Conservation (phyloP, 2,113 vertebrate genomes). For the Melanocharis versteri region DNA sequence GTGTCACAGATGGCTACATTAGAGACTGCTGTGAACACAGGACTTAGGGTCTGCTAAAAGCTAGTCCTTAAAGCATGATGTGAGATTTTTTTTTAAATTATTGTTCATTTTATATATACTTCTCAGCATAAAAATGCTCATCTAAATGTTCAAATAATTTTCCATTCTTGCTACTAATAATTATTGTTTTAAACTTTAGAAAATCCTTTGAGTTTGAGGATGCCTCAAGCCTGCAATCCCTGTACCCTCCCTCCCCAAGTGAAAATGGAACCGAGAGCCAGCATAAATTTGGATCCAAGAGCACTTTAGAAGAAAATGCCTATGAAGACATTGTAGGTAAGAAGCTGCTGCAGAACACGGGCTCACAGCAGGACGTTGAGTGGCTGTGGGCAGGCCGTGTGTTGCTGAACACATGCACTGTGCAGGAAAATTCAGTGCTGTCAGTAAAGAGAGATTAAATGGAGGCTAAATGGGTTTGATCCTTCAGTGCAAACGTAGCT, state of each 20-base stretch:
- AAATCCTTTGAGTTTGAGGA: slow-evolving; percentile 95
- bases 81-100: neutral
- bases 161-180: neutral
- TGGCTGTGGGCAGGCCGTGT: neutral
- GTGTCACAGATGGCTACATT: neutral
- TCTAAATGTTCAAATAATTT: neutral
- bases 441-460: neutral
- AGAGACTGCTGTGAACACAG: neutral
- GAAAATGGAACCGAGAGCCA: slow-evolving; percentile 90
- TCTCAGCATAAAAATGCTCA: neutral
- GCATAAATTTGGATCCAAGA: slow-evolving; percentile 87
- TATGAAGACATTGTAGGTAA: slow-evolving; percentile 99
- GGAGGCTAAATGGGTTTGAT: neutral
- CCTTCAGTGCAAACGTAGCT: neutral
- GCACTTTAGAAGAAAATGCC: slow-evolving; percentile 97
- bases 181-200: slow-evolving; percentile 71
- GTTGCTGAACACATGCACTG: neutral
- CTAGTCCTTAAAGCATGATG: neutral
- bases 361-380: neutral
- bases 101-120: neutral
- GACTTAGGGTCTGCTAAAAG: neutral
- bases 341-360: neutral
- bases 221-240: slow-evolving; percentile 83
- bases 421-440: neutral
- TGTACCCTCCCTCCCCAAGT: slow-evolving; percentile 85